Evolutionary conservation across 1,140 invertebrate genomes (phyloP), one percentile per base, ranked within the genome.

Genomic region (Drosophila busckii): DNA sequence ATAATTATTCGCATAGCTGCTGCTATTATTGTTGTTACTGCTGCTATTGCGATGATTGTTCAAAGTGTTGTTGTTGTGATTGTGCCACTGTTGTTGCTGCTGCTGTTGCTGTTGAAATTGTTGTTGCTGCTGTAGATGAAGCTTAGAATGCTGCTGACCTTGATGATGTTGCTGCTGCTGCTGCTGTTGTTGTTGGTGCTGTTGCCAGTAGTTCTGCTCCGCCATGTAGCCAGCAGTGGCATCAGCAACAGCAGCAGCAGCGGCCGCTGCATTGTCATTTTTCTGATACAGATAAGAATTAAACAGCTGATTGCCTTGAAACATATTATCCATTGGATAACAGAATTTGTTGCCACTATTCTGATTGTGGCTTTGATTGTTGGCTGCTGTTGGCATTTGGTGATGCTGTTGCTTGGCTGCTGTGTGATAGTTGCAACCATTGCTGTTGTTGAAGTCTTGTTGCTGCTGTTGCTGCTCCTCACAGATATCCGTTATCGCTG

Each of bases 251-350:
- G 26, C 49, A 16, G 32, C 31, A 10, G 34, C 37, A n/a, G 26
- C n/a, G n/a, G n/a, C 32, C 13, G 15, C 48, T 8, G 31, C 41
- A 28, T 49, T 50, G 23, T 52, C 50, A 4, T 73, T 62, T 28
- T 82, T 73, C 13, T 80, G 75, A 50, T 80, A 80, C 17, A 80
- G 62, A 63, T 80, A 80, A 6, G 75, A 82, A 29, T 80, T 80
- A 2, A 80, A 44, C 20, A 80, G 41, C 31, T 78, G 71, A 71
- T 78, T 78, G 59, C 45, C 58, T 15, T 82, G 75, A 56, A 82
- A 83, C 75, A 82, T 82, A 45, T 83, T 82, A 48, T 82, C 75
- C 73, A 78, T 35, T 17, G 45, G 70, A 69, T 82, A 82, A 52
- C 54, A 52, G 38, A 65, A 82, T 38, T 80, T 80, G 38, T 73